Evolutionary conservation across 64 coral and sea anemone species (phyloP), one percentile per base, ranked within the genome.

Genomic region (Actinia equina): DNA sequence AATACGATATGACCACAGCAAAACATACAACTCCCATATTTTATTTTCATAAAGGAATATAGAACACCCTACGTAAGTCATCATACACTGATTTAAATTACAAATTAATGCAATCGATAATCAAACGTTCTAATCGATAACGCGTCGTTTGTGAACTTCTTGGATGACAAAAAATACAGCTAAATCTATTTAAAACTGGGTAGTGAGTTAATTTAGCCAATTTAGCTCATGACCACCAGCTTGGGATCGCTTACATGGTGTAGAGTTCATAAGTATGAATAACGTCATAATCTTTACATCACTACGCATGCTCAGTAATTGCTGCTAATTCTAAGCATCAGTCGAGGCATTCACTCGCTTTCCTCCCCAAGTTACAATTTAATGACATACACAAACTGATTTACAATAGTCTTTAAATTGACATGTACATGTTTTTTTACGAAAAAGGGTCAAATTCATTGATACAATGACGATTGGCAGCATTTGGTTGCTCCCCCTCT

Each of bases 31-130:
- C 27, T 81, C 78, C 78, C 78, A 49, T 22, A 51, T 51, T 81
- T 81, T 81, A 81, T 81, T 81, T 81, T 81, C 19, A 23, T n/a
- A 81, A 81, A 42, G 69, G 69, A 74, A 52, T 81, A 81, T 81
- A 37, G 17, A 81, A 46, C 44, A 44, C 78, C 78, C 78, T 18
- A 46, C 8, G 76, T 78, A 41, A 74, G 78, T 52, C 22, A 81
- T 81, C 22, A 81, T 44, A 22, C 22, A 41, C 26, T 5, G 69
- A 74, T 42, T 74, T 74, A 30, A 0, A 30, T 74, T 81, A 49
- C 22, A 18, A 44, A 81, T n/a, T 49, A 9, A 18, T 49, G 78
- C 17, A 81, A 81, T 81, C 44, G 49, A 81, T 22, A 81, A 81
- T 74, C 69, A 37, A 41, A 23, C 63, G 63, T 67, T 19, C 12